phyloP scores from a whole-genome alignment of 2,113 vertebrate genomes.

The Urocitellus parryii region DNA sequence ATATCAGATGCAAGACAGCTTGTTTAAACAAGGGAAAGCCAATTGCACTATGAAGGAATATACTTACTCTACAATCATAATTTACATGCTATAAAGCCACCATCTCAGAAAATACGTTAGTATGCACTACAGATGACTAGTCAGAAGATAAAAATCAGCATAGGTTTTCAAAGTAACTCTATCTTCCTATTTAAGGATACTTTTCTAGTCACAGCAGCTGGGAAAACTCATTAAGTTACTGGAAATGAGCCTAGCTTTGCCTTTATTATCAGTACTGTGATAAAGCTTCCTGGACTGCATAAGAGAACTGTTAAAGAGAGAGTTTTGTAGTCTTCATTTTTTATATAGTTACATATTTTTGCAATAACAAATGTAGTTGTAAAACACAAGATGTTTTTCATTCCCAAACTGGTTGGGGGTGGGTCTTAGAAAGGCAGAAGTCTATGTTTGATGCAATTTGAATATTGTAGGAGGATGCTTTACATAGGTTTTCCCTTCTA shows the following conservation, averaged over 20 bases:
- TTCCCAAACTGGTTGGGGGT: background rate
- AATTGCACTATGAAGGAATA: background rate
- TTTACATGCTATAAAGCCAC: background rate
- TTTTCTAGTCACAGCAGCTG: conserved; percentile 50
- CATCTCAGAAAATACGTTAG: conserved; percentile 1
- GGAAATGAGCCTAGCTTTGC: conserved; percentile 43
- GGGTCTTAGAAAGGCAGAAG: background rate
- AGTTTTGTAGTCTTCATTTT: background rate
- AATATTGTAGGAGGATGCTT: background rate
- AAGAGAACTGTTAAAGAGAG: background rate
- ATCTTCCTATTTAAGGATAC: conserved; percentile 40
- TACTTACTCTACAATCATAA: background rate
- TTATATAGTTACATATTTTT: background rate
- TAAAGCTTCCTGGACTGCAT: background rate
- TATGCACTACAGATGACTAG: background rate
- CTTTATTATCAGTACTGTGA: background rate
- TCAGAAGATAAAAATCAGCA: conserved; percentile 40
- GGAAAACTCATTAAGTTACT: conserved; percentile 62
- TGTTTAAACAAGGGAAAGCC: background rate
- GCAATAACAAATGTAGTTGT: background rate
- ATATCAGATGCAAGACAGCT: background rate
- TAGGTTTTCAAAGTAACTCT: conserved; percentile 38
- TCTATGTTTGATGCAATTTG: background rate
- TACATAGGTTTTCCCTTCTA: background rate
- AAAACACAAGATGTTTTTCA: conserved; percentile 56